Conservation (phyloP, 35 echinoderm and acorn worm genomes). For the Ptychodera flava region DNA sequence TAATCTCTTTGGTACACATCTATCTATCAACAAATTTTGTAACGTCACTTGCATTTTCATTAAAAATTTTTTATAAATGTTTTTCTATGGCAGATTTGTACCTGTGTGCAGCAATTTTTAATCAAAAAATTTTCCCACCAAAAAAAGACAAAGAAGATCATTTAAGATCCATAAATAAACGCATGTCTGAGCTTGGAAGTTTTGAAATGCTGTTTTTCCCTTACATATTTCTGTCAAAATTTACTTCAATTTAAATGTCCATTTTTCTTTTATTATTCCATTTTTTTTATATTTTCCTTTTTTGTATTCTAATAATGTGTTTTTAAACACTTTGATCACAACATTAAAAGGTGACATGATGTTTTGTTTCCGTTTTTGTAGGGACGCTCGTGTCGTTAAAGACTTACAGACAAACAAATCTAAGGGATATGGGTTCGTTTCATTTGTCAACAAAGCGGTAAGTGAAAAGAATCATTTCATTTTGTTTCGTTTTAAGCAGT, state of each 20-base stretch:
- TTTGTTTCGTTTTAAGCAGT: too few relatives aligned
- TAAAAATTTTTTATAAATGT: not conserved
- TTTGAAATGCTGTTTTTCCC: not conserved
- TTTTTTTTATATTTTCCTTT: not conserved
- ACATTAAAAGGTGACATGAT: not conserved
- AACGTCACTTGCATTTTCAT: not conserved
- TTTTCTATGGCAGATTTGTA: not conserved
- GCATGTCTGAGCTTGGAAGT: not conserved
- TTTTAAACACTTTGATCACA: not conserved
- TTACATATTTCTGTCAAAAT: too few relatives aligned
- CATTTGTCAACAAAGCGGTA: constrained; percentile 25
- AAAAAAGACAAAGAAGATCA: not conserved
- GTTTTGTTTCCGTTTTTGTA: constrained; percentile 4
- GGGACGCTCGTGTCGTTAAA: constrained; percentile 44
- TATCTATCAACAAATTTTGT: not conserved
- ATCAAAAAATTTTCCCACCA: not conserved
- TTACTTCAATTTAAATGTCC: not conserved
- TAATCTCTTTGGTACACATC: not conserved
- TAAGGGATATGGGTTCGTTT: constrained; percentile 43
- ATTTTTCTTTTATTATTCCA: not conserved
- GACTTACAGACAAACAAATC: constrained; percentile 27
- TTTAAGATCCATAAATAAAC: too few relatives aligned
- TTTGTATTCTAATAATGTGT: not conserved
- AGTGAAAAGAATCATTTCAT: too few relatives aligned
- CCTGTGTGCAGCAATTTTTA: not conserved